Conservation (phyloP, 2,113 vertebrate species). For the Alectura lathami region DNA sequence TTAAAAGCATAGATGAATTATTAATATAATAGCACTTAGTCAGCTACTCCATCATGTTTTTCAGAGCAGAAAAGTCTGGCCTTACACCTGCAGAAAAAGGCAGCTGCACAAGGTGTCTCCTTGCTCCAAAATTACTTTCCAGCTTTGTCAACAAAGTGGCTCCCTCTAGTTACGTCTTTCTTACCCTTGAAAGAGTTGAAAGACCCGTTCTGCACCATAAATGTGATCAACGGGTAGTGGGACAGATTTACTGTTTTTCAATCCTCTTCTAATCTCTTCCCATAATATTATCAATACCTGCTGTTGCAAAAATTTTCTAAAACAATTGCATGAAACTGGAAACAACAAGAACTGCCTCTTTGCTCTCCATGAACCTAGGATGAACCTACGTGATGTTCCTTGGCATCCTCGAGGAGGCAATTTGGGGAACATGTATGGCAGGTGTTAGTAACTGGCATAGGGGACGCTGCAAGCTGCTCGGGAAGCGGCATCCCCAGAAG, state of each 20-base stretch:
- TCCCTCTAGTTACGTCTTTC: not conserved
- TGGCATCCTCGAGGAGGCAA: not conserved
- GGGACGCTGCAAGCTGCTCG: not conserved
- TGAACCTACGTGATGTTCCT: not conserved
- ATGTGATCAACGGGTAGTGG: not conserved
- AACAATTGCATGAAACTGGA: not conserved
- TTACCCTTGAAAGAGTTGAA: slow-evolving; percentile 48
- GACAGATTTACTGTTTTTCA: slow-evolving; percentile 30
- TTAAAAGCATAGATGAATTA: not conserved
- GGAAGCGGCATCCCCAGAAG: not conserved
- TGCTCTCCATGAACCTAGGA: not conserved
- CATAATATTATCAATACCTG: not conserved
- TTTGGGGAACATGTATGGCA: not conserved
- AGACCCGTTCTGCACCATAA: slow-evolving; percentile 31
- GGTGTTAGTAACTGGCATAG: not conserved
- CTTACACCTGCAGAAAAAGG: not conserved
- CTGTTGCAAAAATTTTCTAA: not conserved
- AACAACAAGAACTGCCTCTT: not conserved
- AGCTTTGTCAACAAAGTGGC: slow-evolving; percentile 55
- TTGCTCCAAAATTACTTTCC: slow-evolving; percentile 20
- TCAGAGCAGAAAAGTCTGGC: not conserved
- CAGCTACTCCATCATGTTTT: not conserved
- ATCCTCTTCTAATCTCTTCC: not conserved
- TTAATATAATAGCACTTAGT: not conserved
- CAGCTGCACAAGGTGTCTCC: slow-evolving; percentile 14